phyloP scores from a whole-genome alignment of 2,797 vertebrate species.

The Anguilla megastoma region DNA sequence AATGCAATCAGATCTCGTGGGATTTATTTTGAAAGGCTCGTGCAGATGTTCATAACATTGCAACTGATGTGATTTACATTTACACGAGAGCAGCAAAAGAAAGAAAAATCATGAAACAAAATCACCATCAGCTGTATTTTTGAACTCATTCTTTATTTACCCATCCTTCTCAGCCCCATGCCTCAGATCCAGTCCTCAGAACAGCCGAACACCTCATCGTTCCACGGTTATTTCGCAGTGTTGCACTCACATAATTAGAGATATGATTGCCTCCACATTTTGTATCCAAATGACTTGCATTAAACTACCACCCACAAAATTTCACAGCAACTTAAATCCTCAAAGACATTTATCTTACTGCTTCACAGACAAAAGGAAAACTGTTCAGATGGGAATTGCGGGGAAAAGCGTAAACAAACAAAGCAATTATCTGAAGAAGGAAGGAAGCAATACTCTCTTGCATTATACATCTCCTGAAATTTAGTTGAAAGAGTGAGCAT shows the following conservation, averaged over 20 bases:
- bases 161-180: conserved; percentile 6
- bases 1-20: neutral
- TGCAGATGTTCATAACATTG: neutral
- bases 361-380: neutral
- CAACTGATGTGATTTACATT: neutral
- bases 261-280: conserved; percentile 29
- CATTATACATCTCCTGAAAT: neutral
- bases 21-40: neutral
- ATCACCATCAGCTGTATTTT: neutral
- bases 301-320: conserved; percentile 33
- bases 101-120: neutral
- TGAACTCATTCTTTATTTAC: neutral
- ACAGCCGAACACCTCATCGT: neutral
- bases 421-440: neutral
- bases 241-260: conserved; percentile 20
- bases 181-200: neutral
- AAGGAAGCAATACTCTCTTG: neutral
- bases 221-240: conserved; percentile 8
- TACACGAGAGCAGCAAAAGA: neutral
- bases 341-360: conserved; percentile 24
- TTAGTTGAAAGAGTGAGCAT: neutral
- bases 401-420: neutral
- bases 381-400: conserved; percentile 13
- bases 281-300: conserved; percentile 28
- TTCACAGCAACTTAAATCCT: conserved; percentile 24